Conservation (phyloP, 2,888 invertebrate species). For the Drosophila mimica region DNA sequence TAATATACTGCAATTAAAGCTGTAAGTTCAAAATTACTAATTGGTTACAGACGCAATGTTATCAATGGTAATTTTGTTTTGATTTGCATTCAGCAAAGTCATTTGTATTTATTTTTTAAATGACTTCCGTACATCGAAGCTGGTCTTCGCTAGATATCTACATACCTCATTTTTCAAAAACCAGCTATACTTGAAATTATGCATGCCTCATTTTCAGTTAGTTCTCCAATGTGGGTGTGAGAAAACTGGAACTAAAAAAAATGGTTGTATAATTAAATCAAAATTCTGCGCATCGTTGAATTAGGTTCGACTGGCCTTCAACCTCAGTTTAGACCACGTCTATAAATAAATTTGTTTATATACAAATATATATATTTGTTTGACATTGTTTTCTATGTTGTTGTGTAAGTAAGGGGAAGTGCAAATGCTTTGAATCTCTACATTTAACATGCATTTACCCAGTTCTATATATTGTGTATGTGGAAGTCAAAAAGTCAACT, state of each 20-base stretch:
- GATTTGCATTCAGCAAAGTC: constrained; percentile 23
- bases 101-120: constrained; percentile 25
- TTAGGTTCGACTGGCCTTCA: constrained; percentile 27
- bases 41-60: not conserved
- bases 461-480: constrained; percentile 6
- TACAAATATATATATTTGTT: not conserved
- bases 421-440: constrained; percentile 23
- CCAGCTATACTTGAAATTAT: constrained; percentile 69
- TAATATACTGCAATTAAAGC: not conserved
- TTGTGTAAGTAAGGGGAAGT: constrained; percentile 26
- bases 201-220: constrained; percentile 29
- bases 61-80: not conserved
- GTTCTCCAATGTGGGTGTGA: constrained; percentile 34
- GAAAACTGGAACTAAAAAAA: constrained; percentile 13
- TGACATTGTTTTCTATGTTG: constrained; percentile 2
- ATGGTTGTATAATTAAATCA: constrained; percentile 3
- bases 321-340: constrained; percentile 2
- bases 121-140: constrained; percentile 38
- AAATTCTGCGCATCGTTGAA: constrained; percentile 20
- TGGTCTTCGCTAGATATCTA: constrained; percentile 3
- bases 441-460: constrained; percentile 10
- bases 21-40: not conserved
- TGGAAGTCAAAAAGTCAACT: constrained; percentile 55
- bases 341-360: not conserved
- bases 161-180: constrained; percentile 30